A percentile compares a stretch with the other conserved stretches of the same genome.
Conservation (phyloP, 2,113 vertebrate species). For the Rhinolophus ferrumequinum region DNA sequence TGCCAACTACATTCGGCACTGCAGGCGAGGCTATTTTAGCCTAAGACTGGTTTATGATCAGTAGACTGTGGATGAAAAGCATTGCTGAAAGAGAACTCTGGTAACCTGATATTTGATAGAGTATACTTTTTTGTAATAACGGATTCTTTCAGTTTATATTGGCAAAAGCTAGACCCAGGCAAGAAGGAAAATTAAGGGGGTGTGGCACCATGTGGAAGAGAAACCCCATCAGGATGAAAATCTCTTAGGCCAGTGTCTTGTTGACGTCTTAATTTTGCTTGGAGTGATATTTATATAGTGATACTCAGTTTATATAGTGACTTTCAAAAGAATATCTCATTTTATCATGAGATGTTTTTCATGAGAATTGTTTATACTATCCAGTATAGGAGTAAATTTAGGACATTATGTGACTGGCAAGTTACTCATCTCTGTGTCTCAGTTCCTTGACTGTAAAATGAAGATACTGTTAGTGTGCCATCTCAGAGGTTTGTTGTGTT, state of each 20-base stretch:
- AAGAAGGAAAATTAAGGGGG: rapidly evolving
- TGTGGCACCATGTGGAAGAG: rapidly evolving
- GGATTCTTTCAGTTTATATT: not conserved
- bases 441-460: not conserved
- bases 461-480: not conserved
- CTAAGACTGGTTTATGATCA: not conserved
- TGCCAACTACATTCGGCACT: rapidly evolving
- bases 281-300: not conserved
- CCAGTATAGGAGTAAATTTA: not conserved
- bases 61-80: not conserved
- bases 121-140: not conserved
- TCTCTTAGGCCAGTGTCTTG: too few species aligned
- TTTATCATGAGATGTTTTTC: not conserved
- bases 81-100: not conserved
- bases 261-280: not conserved
- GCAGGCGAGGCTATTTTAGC: not conserved
- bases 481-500: not conserved
- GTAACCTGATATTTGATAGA: not conserved
- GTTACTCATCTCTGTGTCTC: not conserved
- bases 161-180: not conserved
- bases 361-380: not conserved
- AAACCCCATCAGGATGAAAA: not conserved
- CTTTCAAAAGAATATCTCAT: not conserved
- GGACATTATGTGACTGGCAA: not conserved
- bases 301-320: not conserved